A percentile compares a stretch with the other conserved stretches of the same genome.
Conservation (phyloP, 2,113 vertebrate genomes). For the Ondatra zibethicus region DNA sequence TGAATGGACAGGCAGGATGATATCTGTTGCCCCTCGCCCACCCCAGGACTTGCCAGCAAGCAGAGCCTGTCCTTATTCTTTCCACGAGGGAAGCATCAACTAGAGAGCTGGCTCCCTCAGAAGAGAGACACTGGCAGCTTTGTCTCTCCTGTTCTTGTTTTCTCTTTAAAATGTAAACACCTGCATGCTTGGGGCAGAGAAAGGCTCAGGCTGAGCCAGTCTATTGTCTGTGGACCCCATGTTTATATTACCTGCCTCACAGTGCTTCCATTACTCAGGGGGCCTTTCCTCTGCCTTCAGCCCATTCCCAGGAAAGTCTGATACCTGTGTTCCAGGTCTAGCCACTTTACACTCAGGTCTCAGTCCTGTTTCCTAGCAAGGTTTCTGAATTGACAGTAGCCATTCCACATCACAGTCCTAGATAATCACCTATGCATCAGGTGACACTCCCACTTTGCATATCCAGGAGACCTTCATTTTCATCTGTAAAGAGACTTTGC, state of each 20-base stretch:
- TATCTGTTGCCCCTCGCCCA: too few species aligned
- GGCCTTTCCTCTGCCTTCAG: background rate
- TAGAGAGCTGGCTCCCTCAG: background rate
- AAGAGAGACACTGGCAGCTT: background rate
- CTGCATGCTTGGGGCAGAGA: background rate
- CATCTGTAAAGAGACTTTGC: background rate
- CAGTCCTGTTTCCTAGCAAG: background rate
- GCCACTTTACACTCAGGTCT: background rate
- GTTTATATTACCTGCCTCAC: background rate
- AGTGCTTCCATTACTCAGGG: background rate
- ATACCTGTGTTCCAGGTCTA: background rate
- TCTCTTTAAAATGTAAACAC: conserved; percentile 15
- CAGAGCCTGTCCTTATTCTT: background rate
- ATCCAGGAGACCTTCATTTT: background rate
- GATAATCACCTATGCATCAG: background rate
- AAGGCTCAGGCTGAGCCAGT: background rate
- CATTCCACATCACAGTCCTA: background rate
- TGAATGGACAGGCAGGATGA: background rate
- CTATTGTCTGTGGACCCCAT: background rate
- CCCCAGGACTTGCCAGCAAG: background rate
- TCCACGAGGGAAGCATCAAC: background rate
- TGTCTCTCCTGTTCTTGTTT: background rate
- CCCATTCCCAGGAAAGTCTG: background rate
- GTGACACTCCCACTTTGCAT: background rate
- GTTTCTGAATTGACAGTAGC: background rate